Evolutionary conservation across 2,888 invertebrate species (phyloP), one percentile per base, ranked within the genome.

Genomic region (Panzeria rudis): DNA sequence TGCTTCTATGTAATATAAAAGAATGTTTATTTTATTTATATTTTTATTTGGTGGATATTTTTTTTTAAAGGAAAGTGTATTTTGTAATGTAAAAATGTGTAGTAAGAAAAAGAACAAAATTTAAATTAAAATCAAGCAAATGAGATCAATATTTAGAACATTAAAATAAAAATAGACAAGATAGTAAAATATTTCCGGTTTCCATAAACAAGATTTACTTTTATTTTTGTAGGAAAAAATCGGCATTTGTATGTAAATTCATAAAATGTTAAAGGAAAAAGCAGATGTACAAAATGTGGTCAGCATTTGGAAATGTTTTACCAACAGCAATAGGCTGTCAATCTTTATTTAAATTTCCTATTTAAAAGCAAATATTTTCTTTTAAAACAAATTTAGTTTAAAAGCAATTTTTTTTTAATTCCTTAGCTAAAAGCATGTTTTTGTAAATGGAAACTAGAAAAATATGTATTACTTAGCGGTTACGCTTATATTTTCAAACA

Each of bases 171-270:
- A 66, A 66, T 59, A 62, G 41, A 41, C n/a, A 44, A 44, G 52
- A 69, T 54, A 44, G 61, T 75, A 68, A 69, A 81, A 69, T 69
- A 82, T 76, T 69, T 82, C 81, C 81, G 81, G 81, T 82, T 76
- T 71, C 17, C 41, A 82, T 25, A 38, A 66, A 68, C 38, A 13
- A 75, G 35, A 68, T 68, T 66, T 68, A 35, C n/a, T 72, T 64
- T 79, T 44, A 64, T n/a, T 41, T 76, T 54, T 29, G 5, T 35
- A 6, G n/a, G n/a, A 62, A 62, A 25, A 11, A 0, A 20, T 32
- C 1, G 8, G 7, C 23, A n/a, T 32, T 38, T 50, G 8, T 25
- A 38, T 41, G 29, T 25, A 17, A 69, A 78, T 29, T 38, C 7
- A 38, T 3, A 20, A 78, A 52, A 41, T 41, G 41, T 52, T 7